Conservation (phyloP, 2,888 invertebrate species). For the Nemurella pictetii region DNA sequence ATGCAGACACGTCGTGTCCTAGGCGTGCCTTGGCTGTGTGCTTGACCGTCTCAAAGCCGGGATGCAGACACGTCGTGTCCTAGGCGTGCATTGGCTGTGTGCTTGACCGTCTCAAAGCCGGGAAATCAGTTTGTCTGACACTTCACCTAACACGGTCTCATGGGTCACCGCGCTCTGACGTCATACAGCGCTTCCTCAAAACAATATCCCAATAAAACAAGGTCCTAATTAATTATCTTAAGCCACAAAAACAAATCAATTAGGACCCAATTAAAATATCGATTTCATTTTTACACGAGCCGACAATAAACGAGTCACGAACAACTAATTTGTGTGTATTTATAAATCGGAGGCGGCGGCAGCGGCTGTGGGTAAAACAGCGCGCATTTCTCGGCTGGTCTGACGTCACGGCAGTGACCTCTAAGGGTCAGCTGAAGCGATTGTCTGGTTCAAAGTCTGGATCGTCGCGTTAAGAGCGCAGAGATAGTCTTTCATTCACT, state of each 20-base stretch:
- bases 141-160: background rate
- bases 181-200: background rate
- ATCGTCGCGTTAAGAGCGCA: background rate
- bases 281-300: too few relatives aligned
- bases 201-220: background rate
- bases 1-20: too few relatives aligned
- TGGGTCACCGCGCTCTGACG: background rate
- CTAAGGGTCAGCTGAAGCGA: background rate
- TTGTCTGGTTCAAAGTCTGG: background rate
- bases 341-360: background rate
- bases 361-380: background rate
- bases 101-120: too few relatives aligned
- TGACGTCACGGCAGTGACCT: background rate
- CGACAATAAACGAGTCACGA: background rate
- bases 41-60: too few relatives aligned
- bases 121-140: too few relatives aligned
- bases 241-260: conserved; percentile 13
- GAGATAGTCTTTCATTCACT: too few relatives aligned
- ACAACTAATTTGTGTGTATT: background rate
- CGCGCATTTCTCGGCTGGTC: background rate
- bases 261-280: background rate
- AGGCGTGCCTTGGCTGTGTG: too few relatives aligned
- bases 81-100: too few relatives aligned
- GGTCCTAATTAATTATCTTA: background rate
- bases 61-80: too few relatives aligned